Evolutionary conservation across 2,113 vertebrate genomes (phyloP).

Genomic region (Gadus chalcogrammus): DNA sequence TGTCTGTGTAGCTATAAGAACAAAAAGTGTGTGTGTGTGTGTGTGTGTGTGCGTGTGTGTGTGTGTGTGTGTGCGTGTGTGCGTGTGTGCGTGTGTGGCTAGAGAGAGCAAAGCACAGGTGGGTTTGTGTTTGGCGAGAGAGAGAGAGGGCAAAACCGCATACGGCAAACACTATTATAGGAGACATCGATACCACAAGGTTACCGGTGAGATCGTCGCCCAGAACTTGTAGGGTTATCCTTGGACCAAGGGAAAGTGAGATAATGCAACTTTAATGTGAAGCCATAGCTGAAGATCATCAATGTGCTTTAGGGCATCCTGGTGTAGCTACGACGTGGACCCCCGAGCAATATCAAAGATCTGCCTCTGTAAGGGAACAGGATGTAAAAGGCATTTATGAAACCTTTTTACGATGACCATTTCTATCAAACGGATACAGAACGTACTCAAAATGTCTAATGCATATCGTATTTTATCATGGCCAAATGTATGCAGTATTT

Average conservation of each 20-base stretch:
- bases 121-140: too few species aligned
- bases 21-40: too few species aligned
- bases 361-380: background rate
- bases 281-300: constrained; percentile 37
- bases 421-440: background rate
- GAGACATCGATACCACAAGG: background rate
- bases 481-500: background rate
- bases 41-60: too few species aligned
- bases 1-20: too few species aligned
- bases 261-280: constrained; percentile 40
- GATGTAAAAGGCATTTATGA: background rate
- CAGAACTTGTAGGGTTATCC: background rate
- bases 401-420: background rate
- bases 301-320: constrained; percentile 32
- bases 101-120: background rate
- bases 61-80: too few species aligned
- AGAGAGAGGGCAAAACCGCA: background rate
- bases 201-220: background rate
- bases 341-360: constrained; percentile 12
- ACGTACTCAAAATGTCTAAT: background rate
- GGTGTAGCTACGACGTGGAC: constrained; percentile 22
- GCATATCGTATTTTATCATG: background rate
- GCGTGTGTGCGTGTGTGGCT: too few species aligned
- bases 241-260: constrained; percentile 17
- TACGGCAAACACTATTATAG: background rate